A percentile compares a stretch with the other conserved stretches of the same genome.
Conservation (phyloP, 2,113 vertebrate species). For the Hippocampus abdominalis region DNA sequence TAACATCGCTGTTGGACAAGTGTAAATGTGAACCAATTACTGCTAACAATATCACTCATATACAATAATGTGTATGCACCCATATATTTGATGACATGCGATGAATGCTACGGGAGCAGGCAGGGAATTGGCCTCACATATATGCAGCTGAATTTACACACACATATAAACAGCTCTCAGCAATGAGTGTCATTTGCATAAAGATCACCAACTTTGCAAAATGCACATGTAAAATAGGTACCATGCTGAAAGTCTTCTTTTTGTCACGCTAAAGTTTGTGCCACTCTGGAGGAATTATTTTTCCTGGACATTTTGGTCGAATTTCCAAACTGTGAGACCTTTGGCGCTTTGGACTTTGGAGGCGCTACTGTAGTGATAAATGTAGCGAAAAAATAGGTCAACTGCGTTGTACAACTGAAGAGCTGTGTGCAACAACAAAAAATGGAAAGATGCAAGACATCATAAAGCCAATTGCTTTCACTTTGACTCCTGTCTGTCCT, state of each 20-base stretch:
- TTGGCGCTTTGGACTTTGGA: not conserved
- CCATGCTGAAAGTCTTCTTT: not conserved
- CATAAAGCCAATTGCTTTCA: not conserved
- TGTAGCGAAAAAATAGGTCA: not conserved
- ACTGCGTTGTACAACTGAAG: not conserved
- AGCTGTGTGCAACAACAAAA: not conserved
- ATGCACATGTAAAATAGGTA: not conserved
- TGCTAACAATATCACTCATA: no score
- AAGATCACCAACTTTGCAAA: not conserved
- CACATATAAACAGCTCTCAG: no score
- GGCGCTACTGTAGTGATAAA: not conserved
- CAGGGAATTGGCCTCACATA: no score
- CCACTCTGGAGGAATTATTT: not conserved
- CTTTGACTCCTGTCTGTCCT: not conserved
- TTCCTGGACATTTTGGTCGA: not conserved
- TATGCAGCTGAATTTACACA: no score
- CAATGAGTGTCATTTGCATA: no score
- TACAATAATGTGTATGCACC: no score
- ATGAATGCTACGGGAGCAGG: no score
- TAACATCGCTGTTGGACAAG: no score
- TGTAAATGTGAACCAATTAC: no score
- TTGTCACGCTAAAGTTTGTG: not conserved
- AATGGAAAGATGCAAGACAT: not conserved
- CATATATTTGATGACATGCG: no score
- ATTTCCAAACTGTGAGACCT: not conserved